Evolutionary conservation across 2,797 vertebrate genomes (phyloP).

Genomic region (Austrolebias charrua): DNA sequence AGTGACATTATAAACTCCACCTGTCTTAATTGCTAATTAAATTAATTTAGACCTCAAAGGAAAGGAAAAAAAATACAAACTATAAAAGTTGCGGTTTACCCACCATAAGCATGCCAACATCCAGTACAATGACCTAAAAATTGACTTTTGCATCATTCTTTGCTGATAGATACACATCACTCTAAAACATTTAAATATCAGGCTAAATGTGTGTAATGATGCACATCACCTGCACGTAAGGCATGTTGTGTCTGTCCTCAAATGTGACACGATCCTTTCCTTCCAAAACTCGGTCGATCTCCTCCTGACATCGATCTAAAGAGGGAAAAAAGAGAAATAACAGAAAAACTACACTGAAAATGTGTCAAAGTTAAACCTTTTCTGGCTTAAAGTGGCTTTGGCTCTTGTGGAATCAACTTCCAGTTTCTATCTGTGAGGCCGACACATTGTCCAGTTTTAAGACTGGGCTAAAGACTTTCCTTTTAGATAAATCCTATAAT

Average conservation of each 20-base stretch:
- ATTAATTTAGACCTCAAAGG: no score
- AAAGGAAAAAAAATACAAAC: not conserved
- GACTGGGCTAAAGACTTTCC: no score
- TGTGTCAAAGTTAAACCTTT: not conserved
- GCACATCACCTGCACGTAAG: constrained; percentile 64
- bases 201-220: not conserved
- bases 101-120: not conserved
- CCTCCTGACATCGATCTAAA: constrained; percentile 69
- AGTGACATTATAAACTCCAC: not conserved
- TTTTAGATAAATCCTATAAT: no score
- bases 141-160: no score
- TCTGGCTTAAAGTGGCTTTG: not conserved
- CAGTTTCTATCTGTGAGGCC: no score
- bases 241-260: constrained; percentile 71
- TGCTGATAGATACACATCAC: not conserved
- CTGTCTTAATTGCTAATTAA: no score
- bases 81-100: not conserved
- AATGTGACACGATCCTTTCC: constrained; percentile 49
- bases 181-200: not conserved
- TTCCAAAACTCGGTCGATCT: constrained; percentile 70
- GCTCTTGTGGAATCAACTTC: no score
- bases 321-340: not conserved
- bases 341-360: not conserved
- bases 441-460: no score
- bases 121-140: not conserved